Conservation (phyloP, 1,140 invertebrate genomes). For the Anastrepha ludens region DNA sequence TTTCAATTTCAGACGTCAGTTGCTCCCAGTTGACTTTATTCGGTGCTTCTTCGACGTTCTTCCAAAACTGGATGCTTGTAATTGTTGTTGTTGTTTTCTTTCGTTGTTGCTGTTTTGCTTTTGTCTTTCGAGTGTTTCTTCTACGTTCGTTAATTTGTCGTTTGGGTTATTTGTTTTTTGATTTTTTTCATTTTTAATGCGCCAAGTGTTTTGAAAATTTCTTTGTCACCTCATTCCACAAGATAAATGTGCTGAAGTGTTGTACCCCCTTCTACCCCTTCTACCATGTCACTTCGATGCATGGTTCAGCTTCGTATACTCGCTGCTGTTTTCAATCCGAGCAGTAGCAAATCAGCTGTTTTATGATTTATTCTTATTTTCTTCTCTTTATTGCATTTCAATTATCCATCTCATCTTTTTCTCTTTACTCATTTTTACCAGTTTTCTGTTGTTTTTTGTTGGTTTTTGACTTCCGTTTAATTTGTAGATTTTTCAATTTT, state of each 20-base stretch:
- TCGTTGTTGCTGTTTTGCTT: background rate
- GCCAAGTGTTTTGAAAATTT: conserved; percentile 40
- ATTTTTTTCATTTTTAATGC: background rate
- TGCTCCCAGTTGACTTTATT: background rate
- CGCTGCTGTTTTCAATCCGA: background rate
- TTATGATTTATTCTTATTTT: background rate
- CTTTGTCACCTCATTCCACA: conserved; percentile 7
- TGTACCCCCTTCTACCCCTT: background rate
- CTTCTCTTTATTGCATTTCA: background rate
- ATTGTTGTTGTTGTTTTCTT: background rate
- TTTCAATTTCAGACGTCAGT: conserved; percentile 51
- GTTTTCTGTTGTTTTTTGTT: background rate
- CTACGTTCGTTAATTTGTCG: conserved; percentile 36
- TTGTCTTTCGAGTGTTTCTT: background rate
- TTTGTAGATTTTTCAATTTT: conserved; percentile 10
- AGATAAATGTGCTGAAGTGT: background rate
- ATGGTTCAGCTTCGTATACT: background rate
- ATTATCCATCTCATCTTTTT: background rate
- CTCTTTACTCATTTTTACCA: background rate
- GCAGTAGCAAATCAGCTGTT: background rate
- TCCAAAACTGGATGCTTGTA: background rate
- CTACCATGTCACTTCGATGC: background rate
- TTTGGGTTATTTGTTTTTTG: conserved; percentile 7
- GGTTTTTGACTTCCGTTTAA: conserved; percentile 34
- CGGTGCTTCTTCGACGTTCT: background rate